Evolutionary conservation across 92 coral and sea anemone genomes (phyloP).

Genomic region (Porites cylindrica): DNA sequence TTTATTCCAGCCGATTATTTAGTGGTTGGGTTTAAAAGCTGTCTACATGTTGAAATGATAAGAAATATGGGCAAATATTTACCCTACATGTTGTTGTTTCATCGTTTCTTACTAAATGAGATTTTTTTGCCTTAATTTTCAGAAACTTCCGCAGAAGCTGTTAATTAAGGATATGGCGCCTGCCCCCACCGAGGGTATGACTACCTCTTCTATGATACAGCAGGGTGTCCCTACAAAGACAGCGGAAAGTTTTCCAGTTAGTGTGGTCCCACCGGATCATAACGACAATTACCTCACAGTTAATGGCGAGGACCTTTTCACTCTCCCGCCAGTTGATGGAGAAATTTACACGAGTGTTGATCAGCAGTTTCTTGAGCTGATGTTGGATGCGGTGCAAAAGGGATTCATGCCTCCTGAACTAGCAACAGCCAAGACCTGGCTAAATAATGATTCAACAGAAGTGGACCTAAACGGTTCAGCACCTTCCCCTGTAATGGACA

Average conservation of each 20-base stretch:
- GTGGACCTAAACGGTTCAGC: not conserved
- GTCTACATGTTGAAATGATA: too few species aligned
- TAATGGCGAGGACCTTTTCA: conserved; percentile 25
- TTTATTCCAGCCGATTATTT: too few species aligned
- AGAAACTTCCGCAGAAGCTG: conserved; percentile 44
- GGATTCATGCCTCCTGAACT: conserved; percentile 70
- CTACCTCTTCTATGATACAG: not conserved
- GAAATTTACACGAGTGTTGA: conserved; percentile 74
- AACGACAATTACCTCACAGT: conserved; percentile 37
- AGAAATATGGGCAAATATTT: not conserved
- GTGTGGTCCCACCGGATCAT: conserved; percentile 28
- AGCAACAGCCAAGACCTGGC: conserved; percentile 36
- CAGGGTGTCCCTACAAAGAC: not conserved
- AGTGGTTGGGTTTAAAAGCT: too few species aligned
- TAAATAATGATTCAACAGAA: conserved; percentile 7
- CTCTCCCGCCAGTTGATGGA: not conserved
- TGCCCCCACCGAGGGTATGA: conserved; percentile 24
- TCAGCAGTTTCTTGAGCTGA: conserved; percentile 73
- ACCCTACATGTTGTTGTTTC: not conserved
- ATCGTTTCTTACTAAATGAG: not conserved
- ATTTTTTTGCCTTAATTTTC: not conserved
- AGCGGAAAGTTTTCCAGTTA: conserved; percentile 1
- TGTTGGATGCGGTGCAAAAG: conserved; percentile 84
- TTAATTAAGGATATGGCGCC: conserved; percentile 35
- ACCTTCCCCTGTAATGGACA: not conserved